Conservation (phyloP, 2,113 vertebrate genomes). For the Brienomyrus brachyistius region DNA sequence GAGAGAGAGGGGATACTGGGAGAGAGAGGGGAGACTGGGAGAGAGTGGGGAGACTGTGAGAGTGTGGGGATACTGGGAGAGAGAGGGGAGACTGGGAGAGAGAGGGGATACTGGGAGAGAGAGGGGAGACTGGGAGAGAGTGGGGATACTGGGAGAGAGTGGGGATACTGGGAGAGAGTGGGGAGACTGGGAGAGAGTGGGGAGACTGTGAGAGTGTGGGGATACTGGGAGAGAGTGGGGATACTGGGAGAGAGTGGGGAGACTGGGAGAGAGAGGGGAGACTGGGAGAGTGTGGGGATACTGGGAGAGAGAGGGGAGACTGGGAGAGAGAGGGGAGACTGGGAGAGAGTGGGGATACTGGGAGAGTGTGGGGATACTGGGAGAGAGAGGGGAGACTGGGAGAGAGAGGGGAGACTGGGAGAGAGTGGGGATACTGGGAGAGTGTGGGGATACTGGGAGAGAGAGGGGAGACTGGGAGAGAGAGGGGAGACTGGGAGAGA, state of each 20-base stretch:
- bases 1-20: not conserved
- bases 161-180: not conserved
- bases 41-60: not conserved
- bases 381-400: not conserved
- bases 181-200: too few species aligned
- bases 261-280: not conserved
- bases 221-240: not conserved
- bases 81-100: not conserved
- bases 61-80: not conserved
- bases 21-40: too few species aligned
- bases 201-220: too few species aligned
- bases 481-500: not conserved
- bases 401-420: too few species aligned
- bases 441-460: not conserved
- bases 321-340: not conserved
- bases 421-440: not conserved
- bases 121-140: not conserved
- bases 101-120: not conserved
- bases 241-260: not conserved
- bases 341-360: not conserved
- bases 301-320: not conserved
- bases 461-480: not conserved
- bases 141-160: too few species aligned
- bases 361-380: not conserved
- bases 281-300: too few species aligned